Percentiles rank a stretch among this genome's conserved stretches.
These are phyloP conservation scores for Lithophane socia DNA, from an alignment of 2,888 invertebrate species.

Conservation along the genomic window DNA sequence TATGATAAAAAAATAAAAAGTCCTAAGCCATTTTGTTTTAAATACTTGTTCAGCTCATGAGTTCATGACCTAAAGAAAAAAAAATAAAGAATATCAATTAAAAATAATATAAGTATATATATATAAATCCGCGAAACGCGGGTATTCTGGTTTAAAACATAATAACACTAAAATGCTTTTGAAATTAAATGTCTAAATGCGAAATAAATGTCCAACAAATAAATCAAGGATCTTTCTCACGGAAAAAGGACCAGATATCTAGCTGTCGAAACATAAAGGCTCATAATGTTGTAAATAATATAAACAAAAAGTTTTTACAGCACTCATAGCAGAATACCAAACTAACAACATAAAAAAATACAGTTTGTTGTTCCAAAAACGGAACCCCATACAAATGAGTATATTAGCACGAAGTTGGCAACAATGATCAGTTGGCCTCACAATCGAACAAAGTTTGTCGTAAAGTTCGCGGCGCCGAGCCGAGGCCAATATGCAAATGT, in stretches of 20 bases:
- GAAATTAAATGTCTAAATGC: background rate
- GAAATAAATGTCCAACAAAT: background rate
- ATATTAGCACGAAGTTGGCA: constrained; percentile 55
- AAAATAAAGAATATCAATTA: no score
- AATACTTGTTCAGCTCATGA: no score
- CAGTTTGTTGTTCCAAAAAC: constrained; percentile 38
- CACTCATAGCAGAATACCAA: background rate
- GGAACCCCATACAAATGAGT: constrained; percentile 47
- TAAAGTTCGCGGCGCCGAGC: constrained; percentile 70
- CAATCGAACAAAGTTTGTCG: constrained; percentile 70
- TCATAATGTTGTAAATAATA: no score
- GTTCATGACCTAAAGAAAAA: no score
- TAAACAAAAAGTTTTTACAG: background rate
- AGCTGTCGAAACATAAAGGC: background rate
- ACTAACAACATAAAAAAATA: constrained; percentile 32
- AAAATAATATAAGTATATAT: no score
- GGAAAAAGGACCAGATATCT: background rate
- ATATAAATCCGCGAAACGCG: no score
- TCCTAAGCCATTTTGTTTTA: no score
- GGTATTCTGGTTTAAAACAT: background rate
- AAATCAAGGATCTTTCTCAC: no score
- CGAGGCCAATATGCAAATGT: constrained; percentile 85
- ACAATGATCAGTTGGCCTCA: constrained; percentile 50
- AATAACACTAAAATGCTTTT: background rate
- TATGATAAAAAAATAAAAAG: no score